Base-by-base conservation (phyloP, 2,888 invertebrate genomes). In the Sinodicranocentrus sp. region DNA sequence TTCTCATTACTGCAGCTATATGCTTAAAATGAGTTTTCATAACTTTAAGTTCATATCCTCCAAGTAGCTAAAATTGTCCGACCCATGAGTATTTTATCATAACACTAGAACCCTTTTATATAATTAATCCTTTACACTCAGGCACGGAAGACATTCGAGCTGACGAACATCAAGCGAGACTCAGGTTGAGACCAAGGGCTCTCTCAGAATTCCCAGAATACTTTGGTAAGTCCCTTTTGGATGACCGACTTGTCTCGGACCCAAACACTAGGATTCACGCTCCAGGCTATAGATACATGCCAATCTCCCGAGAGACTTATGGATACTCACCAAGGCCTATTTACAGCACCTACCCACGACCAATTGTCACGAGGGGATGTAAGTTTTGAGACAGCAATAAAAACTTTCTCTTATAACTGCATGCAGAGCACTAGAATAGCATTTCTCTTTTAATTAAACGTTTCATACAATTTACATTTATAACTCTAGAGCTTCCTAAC, bases 81-180 rank as follows among this genome's bases (percentile, higher is more conserved):
- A n/a, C n/a, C n/a, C n/a, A n/a, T n/a, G n/a, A n/a, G n/a, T n/a
- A n/a, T n/a, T n/a, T n/a, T n/a, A n/a, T n/a, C n/a, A n/a, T n/a
- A n/a, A n/a, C n/a, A n/a, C n/a, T n/a, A n/a, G 33, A 33, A 33
- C 33, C 33, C 3, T 33, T 33, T 33, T 33, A 33, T 33, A 33
- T 33, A 33, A 33, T 10, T 6, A 3, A 33, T 10, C 33, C 33
- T n/a, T n/a, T n/a, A n/a, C 2, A 57, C 59, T 10, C 6, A 96
- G 96, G 96, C 92, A 96, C 96, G 90, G 96, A 97, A 92, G 96
- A 97, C 92, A 95, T 96, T 92, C 95, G 95, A 91, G 96, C 96
- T 89, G 95, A 95, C 90, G 96, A 96, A 90, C 70, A 77, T 39
- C 91, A 86, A 19, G 59, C 92, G 89, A 91, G 92, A 89, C 91